A percentile compares a stretch with the other conserved stretches of the same genome.
phyloP scores from a whole-genome alignment of 1,140 invertebrate species.

The Penaeus chinensis region DNA sequence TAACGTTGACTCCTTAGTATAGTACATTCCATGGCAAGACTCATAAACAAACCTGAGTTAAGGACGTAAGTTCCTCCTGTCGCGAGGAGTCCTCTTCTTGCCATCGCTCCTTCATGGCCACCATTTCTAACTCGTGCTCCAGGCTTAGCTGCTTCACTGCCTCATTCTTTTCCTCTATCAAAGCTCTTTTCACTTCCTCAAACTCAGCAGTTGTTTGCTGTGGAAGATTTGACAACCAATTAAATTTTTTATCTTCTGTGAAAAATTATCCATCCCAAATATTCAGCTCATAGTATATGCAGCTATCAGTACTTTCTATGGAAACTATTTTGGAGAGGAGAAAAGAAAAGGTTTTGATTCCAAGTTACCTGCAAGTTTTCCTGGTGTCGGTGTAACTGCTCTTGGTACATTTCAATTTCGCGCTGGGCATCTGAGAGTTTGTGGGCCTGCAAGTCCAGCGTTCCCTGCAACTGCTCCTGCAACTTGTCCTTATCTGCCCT shows the following conservation, averaged over 20 bases:
- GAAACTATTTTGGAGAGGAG: not conserved
- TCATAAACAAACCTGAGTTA: slow-evolving; percentile 39
- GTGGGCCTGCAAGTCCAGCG: slow-evolving; percentile 34
- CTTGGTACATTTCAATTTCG: slow-evolving; percentile 47
- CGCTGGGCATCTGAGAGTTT: slow-evolving; percentile 39
- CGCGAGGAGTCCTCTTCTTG: slow-evolving; percentile 47
- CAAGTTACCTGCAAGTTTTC: slow-evolving; percentile 41
- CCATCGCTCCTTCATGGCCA: slow-evolving; percentile 52
- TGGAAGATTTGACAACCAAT: not conserved
- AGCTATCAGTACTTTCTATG: not conserved
- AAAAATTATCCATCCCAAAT: not conserved
- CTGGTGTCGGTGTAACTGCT: slow-evolving; percentile 37
- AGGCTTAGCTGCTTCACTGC: slow-evolving; percentile 66
- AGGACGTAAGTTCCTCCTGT: slow-evolving; percentile 35
- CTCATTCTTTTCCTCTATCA: slow-evolving; percentile 65
- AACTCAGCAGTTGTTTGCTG: slow-evolving; percentile 39
- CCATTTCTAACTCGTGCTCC: slow-evolving; percentile 77
- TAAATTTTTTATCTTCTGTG: not conserved
- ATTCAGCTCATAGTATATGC: not conserved
- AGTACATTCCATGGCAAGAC: not conserved
- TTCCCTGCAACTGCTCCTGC: slow-evolving; percentile 14
- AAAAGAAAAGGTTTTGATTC: not conserved
- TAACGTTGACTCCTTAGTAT: too few relatives aligned
- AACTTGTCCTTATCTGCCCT: slow-evolving; percentile 8
- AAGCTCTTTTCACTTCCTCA: slow-evolving; percentile 37